Conservation (phyloP, 2,113 vertebrate genomes). For the Tenrec ecaudatus region DNA sequence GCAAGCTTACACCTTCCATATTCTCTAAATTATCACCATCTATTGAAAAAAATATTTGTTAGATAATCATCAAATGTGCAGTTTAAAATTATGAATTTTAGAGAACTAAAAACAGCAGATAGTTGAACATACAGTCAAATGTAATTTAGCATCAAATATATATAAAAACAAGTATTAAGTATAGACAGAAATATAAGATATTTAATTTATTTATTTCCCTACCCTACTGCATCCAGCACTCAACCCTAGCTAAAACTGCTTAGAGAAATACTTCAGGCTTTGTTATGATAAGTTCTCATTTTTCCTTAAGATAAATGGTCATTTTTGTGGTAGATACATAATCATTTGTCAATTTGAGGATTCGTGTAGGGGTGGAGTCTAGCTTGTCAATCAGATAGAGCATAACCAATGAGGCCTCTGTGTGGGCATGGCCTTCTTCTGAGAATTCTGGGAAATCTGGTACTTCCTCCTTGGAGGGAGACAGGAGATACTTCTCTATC, state of each 20-base stretch:
- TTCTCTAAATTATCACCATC: slow-evolving; percentile 97
- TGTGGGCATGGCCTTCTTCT: no score
- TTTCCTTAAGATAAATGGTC: slow-evolving; percentile 33
- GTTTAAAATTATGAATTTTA: not conserved
- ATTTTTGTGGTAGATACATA: not conserved
- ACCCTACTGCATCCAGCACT: not conserved
- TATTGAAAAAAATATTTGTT: slow-evolving; percentile 80
- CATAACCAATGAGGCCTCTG: no score
- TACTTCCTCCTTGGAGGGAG: no score
- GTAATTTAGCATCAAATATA: not conserved
- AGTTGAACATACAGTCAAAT: slow-evolving; percentile 29
- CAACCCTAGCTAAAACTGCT: slow-evolving; percentile 19
- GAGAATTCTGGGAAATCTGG: no score
- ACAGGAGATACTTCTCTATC: no score
- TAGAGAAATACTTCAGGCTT: slow-evolving; percentile 32
- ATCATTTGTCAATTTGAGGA: no score
- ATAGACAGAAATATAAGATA: no score
- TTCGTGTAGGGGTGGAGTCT: no score
- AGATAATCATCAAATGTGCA: not conserved
- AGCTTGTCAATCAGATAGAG: no score
- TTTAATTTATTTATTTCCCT: not conserved
- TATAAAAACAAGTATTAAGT: not conserved
- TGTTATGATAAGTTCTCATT: slow-evolving; percentile 1
- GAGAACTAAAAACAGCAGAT: slow-evolving; percentile 34
- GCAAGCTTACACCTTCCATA: slow-evolving; percentile 98